Base-by-base conservation (phyloP, 64 coral and sea anemone genomes). In the Cladopsammia gracilis region DNA sequence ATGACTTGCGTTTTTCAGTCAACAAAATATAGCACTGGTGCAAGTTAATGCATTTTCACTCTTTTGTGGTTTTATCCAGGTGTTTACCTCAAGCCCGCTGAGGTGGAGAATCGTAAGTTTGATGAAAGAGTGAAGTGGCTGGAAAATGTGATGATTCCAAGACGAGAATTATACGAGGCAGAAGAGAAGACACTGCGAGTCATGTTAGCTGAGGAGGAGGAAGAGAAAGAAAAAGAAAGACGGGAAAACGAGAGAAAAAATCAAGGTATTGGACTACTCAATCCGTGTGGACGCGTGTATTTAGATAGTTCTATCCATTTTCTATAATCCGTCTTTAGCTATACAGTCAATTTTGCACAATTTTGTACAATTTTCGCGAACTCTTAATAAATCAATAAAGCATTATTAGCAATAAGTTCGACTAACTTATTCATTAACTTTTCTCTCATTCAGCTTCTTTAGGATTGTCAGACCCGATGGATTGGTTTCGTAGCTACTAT, bases 121-220 rank as follows among this genome's bases (percentile, higher is more conserved):
- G 65, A 73, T 12, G 77, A 94, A 23, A 91, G 87, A 81, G 25
- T 93, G 26, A 64, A 66, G 15, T 85, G 73, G 24, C 64, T 99
- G 1, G 98, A 99, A n/a, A 91, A 79, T 42, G 64, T 99, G 5
- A 62, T 99, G 89, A 60, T 12, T 6, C 89, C 88, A 66, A 91
- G 93, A 58, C 59, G 77, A 10, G 85, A 91, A 15, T 22, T 91
- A 48, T 99, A 99, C 24, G 92, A 91, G 25, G 92, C 88, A 12
- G 98, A 99, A 70, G 98, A 99, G 64, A 90, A 96, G 87, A 96
- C 98, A 22, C 77, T 99, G 3, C 70, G 76, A 25, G 98, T 99
- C 56, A 99, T 99, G 86, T 75, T 99, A n/a, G 94, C 88, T 7
- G 98, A 99, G 20, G 98, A 96, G 16, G 94, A 99, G 34, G 87